Percentiles rank a stretch among this genome's conserved stretches.
Evolutionary conservation across 2,888 invertebrate species (phyloP).

Genomic region (Artemia sp.): DNA sequence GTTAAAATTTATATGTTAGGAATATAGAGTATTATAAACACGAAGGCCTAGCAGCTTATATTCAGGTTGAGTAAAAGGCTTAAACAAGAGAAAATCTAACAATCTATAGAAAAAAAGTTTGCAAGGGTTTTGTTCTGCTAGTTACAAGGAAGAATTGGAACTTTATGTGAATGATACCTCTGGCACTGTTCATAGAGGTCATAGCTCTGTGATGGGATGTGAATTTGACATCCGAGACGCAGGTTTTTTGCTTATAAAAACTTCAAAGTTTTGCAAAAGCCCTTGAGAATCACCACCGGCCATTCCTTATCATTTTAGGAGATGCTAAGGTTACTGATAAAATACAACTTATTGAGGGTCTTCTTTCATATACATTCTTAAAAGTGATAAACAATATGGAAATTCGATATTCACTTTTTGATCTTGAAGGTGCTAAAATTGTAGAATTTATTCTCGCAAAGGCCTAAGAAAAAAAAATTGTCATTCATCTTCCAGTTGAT

Average conservation of each 20-base stretch:
- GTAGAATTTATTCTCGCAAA: constrained; percentile 73
- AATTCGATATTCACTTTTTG: constrained; percentile 82
- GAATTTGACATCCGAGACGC: constrained; percentile 77
- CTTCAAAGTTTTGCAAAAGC: constrained; percentile 94
- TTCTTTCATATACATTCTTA: no score
- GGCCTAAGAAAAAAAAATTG: constrained; percentile 74
- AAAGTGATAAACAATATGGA: no score
- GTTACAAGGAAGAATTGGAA: constrained; percentile 37
- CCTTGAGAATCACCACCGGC: constrained; percentile 81
- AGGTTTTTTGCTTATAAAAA: constrained; percentile 84
- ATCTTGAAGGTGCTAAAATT: constrained; percentile 90
- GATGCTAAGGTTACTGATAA: constrained; percentile 99
- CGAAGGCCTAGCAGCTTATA: no score
- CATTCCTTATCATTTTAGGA: constrained; percentile 94
- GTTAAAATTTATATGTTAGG: no score
- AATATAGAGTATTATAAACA: no score
- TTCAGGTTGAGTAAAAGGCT: no score
- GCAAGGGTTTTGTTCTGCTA: no score
- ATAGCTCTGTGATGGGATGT: constrained; percentile 95
- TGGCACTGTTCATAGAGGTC: constrained; percentile 78
- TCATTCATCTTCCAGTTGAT: constrained; percentile 85
- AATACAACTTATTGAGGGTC: constrained; percentile 89
- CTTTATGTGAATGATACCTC: constrained; percentile 98
- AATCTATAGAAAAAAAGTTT: no score
- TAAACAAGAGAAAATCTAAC: no score